Evolutionary conservation across 2,113 vertebrate species (phyloP).

Genomic region (Hemicordylus capensis): DNA sequence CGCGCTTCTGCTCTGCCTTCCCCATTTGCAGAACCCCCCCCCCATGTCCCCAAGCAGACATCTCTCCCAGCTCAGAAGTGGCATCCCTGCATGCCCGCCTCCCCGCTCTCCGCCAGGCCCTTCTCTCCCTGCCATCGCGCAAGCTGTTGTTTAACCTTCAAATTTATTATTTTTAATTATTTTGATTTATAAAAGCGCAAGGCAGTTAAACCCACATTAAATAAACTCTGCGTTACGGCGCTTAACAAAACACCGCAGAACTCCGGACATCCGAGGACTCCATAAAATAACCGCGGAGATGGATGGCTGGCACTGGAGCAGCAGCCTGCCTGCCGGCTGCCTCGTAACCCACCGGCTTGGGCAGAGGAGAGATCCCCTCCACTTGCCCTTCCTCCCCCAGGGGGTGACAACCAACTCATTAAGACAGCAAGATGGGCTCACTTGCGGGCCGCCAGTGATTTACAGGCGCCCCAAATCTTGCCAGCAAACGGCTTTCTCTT

Average conservation of each 20-base stretch:
- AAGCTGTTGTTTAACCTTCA: slow-evolving; percentile 81
- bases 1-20: not conserved
- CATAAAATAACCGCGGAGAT: slow-evolving; percentile 73
- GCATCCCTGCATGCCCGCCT: not conserved
- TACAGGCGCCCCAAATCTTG: not conserved
- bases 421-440: not conserved
- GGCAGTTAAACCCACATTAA: slow-evolving; percentile 85
- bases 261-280: slow-evolving; percentile 74
- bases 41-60: not conserved
- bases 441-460: not conserved
- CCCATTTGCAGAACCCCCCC: not conserved
- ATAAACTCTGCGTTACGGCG: slow-evolving; percentile 80
- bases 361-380: not conserved
- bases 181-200: slow-evolving; percentile 87
- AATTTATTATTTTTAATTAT: slow-evolving; percentile 92
- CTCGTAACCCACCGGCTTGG: not conserved
- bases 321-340: slow-evolving; percentile 29
- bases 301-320: slow-evolving; percentile 48
- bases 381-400: not conserved
- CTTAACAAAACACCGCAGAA: slow-evolving; percentile 80
- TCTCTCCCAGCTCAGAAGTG: not conserved
- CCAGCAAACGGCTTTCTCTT: not conserved
- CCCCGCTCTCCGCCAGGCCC: slow-evolving; percentile 26
- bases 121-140: slow-evolving; percentile 60
- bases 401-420: not conserved